Evolutionary conservation across 2,888 invertebrate species (phyloP).

Genomic region (Lapara coniferarum): DNA sequence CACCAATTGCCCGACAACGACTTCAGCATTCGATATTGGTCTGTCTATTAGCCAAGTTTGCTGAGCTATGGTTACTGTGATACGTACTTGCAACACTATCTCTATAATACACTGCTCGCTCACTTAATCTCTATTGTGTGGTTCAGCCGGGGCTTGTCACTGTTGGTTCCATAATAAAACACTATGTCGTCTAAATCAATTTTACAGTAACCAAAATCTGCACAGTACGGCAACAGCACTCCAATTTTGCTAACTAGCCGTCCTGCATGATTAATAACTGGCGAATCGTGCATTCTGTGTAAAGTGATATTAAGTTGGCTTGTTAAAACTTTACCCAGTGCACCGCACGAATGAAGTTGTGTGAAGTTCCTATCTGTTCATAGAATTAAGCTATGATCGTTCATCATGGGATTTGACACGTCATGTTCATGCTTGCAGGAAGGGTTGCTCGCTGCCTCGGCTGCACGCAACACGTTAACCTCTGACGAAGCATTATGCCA

Average conservation of each 20-base stretch:
- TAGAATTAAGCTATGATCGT: slow-evolving; percentile 60
- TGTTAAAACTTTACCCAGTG: slow-evolving; percentile 80
- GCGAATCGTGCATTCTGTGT: slow-evolving; percentile 77
- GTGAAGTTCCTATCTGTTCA: slow-evolving; percentile 66
- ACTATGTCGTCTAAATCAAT: slow-evolving; percentile 36
- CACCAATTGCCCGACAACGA: slow-evolving; percentile 15
- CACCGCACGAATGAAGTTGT: slow-evolving; percentile 70
- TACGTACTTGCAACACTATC: slow-evolving; percentile 17
- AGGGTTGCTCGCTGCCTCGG: slow-evolving; percentile 47
- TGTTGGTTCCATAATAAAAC: slow-evolving; percentile 7
- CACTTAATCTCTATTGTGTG: slow-evolving; percentile 22
- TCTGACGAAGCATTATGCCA: slow-evolving; percentile 23
- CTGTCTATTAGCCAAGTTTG: slow-evolving; percentile 18
- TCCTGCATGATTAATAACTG: slow-evolving; percentile 81
- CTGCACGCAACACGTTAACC: slow-evolving; percentile 31
- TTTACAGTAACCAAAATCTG: slow-evolving; percentile 44
- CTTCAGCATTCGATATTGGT: slow-evolving; percentile 19
- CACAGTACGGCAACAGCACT: slow-evolving; percentile 52
- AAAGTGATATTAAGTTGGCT: slow-evolving; percentile 84
- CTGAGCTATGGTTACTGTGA: slow-evolving; percentile 6
- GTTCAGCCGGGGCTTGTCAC: slow-evolving; percentile 4
- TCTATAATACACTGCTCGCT: not conserved
- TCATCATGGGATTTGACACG: slow-evolving; percentile 54
- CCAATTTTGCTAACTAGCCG: slow-evolving; percentile 78
- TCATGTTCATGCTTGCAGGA: slow-evolving; percentile 43